Evolutionary conservation across 1,140 invertebrate species (phyloP).

Genomic region (Diorhabda sublineata): DNA sequence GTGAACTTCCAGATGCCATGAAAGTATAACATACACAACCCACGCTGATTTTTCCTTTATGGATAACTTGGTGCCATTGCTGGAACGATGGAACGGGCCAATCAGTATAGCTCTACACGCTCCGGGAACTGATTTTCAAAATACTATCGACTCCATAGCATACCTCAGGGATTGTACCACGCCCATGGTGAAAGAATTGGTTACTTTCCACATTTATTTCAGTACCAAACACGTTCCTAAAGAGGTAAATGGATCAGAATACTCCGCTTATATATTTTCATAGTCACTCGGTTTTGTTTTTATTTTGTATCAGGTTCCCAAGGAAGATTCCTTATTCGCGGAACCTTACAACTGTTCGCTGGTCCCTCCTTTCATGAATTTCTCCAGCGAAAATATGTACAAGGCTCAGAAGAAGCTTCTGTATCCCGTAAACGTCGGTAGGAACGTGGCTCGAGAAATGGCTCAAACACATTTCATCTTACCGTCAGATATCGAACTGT

Average conservation of each 20-base stretch:
- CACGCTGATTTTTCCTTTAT: conserved; percentile 89
- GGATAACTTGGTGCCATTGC: conserved; percentile 79
- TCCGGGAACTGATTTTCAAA: conserved; percentile 64
- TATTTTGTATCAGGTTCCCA: conserved; percentile 56
- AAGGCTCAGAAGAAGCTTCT: conserved; percentile 74
- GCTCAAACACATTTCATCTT: conserved; percentile 80
- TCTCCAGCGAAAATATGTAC: conserved; percentile 63
- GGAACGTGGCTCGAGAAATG: conserved; percentile 78
- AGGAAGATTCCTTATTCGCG: conserved; percentile 56
- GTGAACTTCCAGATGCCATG: conserved; percentile 73
- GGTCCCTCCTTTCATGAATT: conserved; percentile 65
- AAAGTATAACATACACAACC: conserved; percentile 86
- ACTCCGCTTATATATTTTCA: too few species aligned
- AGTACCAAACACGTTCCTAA: conserved; percentile 78
- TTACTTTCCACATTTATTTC: conserved; percentile 85
- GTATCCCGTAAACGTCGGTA: conserved; percentile 84
- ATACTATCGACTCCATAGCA: conserved; percentile 62
- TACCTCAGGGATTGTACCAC: conserved; percentile 64
- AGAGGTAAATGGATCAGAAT: conserved; percentile 49
- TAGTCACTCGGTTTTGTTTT: neutral
- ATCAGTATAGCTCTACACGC: conserved; percentile 73
- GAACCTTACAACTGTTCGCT: conserved; percentile 66
- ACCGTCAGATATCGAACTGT: conserved; percentile 83
- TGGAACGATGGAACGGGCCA: conserved; percentile 68
- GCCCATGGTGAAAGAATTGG: conserved; percentile 64